phyloP scores from a whole-genome alignment of 2,113 vertebrate species.

The Nicator chloris region DNA sequence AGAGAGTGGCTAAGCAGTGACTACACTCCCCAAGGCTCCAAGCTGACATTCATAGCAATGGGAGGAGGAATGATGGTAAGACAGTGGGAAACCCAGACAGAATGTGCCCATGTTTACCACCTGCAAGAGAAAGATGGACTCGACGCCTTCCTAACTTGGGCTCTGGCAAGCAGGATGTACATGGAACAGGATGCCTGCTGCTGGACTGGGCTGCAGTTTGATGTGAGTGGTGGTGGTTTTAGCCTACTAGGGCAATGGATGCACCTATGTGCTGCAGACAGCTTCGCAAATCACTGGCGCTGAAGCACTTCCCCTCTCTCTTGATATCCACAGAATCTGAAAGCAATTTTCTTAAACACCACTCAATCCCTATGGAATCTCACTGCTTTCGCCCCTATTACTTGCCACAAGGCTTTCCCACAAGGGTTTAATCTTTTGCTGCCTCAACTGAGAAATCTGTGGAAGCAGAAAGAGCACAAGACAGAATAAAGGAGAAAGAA shows the following conservation, averaged over 20 bases:
- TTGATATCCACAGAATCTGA: not conserved
- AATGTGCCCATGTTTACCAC: not conserved
- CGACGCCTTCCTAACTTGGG: not conserved
- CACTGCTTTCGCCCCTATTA: not conserved
- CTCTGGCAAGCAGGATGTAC: not conserved
- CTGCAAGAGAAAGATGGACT: not conserved
- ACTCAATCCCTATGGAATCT: not conserved
- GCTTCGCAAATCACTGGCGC: not conserved
- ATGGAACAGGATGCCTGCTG: not conserved
- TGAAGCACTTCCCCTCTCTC: not conserved
- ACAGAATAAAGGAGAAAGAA: not conserved
- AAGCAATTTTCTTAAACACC: not conserved
- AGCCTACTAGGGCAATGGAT: not conserved
- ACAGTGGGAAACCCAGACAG: not conserved
- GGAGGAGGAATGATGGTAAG: not conserved
- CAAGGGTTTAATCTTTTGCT: constrained; percentile 28
- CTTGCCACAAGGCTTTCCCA: constrained; percentile 5
- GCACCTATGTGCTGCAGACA: not conserved
- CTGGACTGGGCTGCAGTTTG: not conserved
- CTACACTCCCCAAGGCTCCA: not conserved
- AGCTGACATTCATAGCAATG: not conserved
- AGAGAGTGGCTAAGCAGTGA: not conserved
- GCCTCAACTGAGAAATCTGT: constrained; percentile 38
- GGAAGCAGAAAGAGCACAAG: constrained; percentile 27
- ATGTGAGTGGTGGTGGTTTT: not conserved